phyloP scores from a whole-genome alignment of 2,113 vertebrate genomes.

The Callocephalon fimbriatum region DNA sequence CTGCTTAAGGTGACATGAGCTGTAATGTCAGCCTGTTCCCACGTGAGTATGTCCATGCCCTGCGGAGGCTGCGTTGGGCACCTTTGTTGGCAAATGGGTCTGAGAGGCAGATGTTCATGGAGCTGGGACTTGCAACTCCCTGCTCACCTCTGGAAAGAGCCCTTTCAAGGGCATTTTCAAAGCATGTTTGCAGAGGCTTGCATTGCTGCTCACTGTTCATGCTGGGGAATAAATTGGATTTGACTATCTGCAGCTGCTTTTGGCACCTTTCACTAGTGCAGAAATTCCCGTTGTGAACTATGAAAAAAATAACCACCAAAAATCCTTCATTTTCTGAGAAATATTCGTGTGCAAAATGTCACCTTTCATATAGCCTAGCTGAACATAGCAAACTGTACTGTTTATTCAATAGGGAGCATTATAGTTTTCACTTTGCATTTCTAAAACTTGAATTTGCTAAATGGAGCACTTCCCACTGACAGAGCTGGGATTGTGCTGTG shows the following conservation, averaged over 20 bases:
- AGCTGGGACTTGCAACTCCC: not conserved
- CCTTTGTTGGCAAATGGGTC: not conserved
- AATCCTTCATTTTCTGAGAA: not conserved
- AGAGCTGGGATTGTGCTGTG: not conserved
- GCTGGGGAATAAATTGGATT: slow-evolving; percentile 51
- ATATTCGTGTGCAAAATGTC: not conserved
- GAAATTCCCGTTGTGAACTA: slow-evolving; percentile 6
- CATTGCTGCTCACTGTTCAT: not conserved
- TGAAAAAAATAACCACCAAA: not conserved
- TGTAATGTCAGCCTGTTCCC: not conserved
- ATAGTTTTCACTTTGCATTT: not conserved
- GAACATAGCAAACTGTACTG: rapidly evolving
- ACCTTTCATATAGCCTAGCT: not conserved
- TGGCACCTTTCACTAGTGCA: slow-evolving; percentile 41
- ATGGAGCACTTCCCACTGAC: slow-evolving; percentile 26
- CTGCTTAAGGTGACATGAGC: not conserved
- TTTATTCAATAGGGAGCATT: slow-evolving; percentile 6
- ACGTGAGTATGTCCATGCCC: not conserved
- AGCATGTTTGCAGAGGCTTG: not conserved
- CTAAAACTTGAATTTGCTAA: slow-evolving; percentile 39
- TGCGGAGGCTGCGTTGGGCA: not conserved
- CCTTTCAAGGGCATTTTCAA: not conserved
- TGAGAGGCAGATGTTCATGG: not conserved
- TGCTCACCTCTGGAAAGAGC: not conserved
- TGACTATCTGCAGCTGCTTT: slow-evolving; percentile 53